Percentiles rank a stretch among this genome's conserved stretches.
phyloP scores from a whole-genome alignment of 2,888 invertebrate species.

The Syrista parreyssii region DNA sequence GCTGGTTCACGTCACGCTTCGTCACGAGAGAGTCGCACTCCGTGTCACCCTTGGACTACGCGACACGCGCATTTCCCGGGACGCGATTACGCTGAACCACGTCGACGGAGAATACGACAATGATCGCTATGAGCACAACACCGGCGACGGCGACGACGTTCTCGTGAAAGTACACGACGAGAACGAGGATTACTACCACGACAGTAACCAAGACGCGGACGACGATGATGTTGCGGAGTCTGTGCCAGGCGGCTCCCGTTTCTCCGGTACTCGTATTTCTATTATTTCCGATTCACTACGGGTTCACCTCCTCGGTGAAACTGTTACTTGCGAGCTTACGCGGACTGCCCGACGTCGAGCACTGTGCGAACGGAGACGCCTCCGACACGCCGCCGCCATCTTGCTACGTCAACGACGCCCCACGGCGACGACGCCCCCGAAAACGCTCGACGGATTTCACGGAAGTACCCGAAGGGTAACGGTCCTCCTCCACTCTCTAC shows the following conservation, averaged over 20 bases:
- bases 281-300: slow-evolving; percentile 2
- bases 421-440: slow-evolving; percentile 55
- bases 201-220: not conserved
- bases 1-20: not conserved
- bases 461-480: slow-evolving; percentile 15
- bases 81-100: not conserved
- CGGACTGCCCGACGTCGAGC: slow-evolving; percentile 61
- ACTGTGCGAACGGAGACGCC: slow-evolving; percentile 64
- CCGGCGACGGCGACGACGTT: slow-evolving; percentile 10
- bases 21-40: slow-evolving; percentile 1
- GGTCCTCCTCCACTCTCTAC: not conserved
- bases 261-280: not conserved
- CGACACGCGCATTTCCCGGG: slow-evolving; percentile 4
- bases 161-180: not conserved
- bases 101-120: not conserved
- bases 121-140: not conserved
- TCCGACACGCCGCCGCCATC: slow-evolving; percentile 63
- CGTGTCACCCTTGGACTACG: not conserved
- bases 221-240: not conserved
- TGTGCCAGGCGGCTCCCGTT: not conserved
- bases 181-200: not conserved
- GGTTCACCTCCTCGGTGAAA: slow-evolving; percentile 18
- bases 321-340: slow-evolving; percentile 51
- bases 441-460: slow-evolving; percentile 20
- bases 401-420: slow-evolving; percentile 55